Conservation (phyloP, 2,888 invertebrate genomes). For the Xestia c-nigrum region DNA sequence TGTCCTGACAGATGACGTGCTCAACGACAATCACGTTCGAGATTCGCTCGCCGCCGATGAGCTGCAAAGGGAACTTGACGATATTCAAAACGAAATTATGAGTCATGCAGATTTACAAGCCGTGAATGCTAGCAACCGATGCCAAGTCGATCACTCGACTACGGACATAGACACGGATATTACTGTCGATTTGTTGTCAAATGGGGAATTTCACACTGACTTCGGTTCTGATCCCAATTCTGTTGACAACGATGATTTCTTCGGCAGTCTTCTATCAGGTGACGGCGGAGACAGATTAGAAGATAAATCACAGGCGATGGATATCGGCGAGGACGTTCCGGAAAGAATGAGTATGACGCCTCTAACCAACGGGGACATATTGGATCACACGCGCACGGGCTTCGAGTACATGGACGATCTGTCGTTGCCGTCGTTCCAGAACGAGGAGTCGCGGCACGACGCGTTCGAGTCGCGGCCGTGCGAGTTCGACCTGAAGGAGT, state of each 20-base stretch:
- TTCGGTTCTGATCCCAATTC: conserved; percentile 81
- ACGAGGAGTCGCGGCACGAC: conserved; percentile 81
- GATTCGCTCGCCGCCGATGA: conserved; percentile 85
- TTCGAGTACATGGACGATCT: conserved; percentile 88
- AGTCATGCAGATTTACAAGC: conserved; percentile 82
- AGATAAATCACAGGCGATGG: conserved; percentile 82
- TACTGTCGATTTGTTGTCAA: conserved; percentile 77
- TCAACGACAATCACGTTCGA: conserved; percentile 77
- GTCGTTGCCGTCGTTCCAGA: conserved; percentile 85
- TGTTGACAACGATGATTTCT: conserved; percentile 83
- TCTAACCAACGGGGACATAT: conserved; percentile 83
- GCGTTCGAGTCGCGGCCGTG: conserved; percentile 79
- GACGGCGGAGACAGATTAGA: conserved; percentile 75
- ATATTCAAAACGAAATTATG: conserved; percentile 87
- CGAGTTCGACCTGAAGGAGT: conserved; percentile 91
- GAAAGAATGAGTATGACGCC: conserved; percentile 85
- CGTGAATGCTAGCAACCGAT: conserved; percentile 70
- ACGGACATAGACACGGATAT: conserved; percentile 80
- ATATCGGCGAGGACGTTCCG: conserved; percentile 80
- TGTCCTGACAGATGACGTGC: conserved; percentile 81
- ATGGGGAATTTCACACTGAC: conserved; percentile 81
- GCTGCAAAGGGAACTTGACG: conserved; percentile 84
- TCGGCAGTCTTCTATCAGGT: conserved; percentile 81
- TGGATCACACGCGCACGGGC: conserved; percentile 82
- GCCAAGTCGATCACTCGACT: conserved; percentile 69